Conservation (phyloP, 2,888 invertebrate genomes). For the Caenorhabditis drosophilae region DNA sequence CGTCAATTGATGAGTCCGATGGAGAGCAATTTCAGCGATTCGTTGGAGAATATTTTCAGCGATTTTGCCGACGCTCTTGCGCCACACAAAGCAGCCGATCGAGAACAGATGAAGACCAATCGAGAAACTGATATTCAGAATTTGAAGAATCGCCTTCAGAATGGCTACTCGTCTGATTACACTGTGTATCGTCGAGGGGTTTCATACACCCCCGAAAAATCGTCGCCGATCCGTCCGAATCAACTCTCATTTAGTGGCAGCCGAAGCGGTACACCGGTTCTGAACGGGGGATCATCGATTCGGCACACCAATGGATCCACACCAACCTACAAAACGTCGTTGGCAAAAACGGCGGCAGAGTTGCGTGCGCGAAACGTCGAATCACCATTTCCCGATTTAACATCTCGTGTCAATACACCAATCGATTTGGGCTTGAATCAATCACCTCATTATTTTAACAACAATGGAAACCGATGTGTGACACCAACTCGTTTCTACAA, state of each 20-base stretch:
- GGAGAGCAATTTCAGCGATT: constrained; percentile 57
- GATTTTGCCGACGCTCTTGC: constrained; percentile 61
- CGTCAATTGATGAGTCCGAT: constrained; percentile 47
- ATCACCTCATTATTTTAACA: constrained; percentile 16
- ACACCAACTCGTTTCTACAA: background rate
- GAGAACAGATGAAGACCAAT: background rate
- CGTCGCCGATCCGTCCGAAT: background rate
- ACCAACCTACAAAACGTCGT: constrained; percentile 38
- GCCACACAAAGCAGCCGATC: constrained; percentile 12
- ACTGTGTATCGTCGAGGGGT: constrained; percentile 31
- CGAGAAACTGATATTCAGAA: background rate
- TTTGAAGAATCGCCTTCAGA: constrained; percentile 18
- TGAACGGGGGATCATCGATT: constrained; percentile 2
- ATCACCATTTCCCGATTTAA: constrained; percentile 37
- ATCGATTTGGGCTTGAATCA: constrained; percentile 38
- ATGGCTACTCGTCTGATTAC: constrained; percentile 51
- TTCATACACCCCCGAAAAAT: background rate
- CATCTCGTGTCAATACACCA: constrained; percentile 42
- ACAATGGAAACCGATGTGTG: background rate
- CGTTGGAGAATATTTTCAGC: constrained; percentile 63
- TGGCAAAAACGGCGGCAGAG: constrained; percentile 47
- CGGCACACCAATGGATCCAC: background rate
- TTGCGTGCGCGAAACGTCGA: constrained; percentile 47
- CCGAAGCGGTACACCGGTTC: constrained; percentile 24
- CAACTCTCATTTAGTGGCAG: constrained; percentile 10